Base-by-base conservation (phyloP, 2,888 invertebrate genomes). In the Epistrophe grossulariae region DNA sequence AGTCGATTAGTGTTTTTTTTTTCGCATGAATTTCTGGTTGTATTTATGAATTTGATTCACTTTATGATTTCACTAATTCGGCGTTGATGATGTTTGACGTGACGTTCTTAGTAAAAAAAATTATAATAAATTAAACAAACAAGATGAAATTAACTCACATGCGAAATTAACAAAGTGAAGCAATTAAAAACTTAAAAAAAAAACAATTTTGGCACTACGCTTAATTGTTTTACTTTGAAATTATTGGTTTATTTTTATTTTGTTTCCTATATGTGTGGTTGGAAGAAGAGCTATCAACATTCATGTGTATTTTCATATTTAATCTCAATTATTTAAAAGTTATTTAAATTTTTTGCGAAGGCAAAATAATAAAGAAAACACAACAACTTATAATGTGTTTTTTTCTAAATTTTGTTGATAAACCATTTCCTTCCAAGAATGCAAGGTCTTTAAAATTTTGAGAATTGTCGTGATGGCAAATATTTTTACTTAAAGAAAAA, bases 1-100 rank as follows among this genome's bases (percentile, higher is more conserved):
- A 84, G 84, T 80, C 55, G 40, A 11, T 64, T 19, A 5, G 2
- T 6, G 2, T 31, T 31, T 31, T 31, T 31, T n/a, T n/a, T n/a
- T n/a, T n/a, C n/a, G n/a, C n/a, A n/a, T n/a, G n/a, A n/a, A 64
- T 72, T 45, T 72, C 35, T n/a, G 8, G 28, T 50, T 60, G 17
- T 70, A 50, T 50, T 70, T 60, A 52, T 48, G 15, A 43, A n/a
- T 48, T 43, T 66, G 72, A 79, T 72, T n/a, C n/a, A n/a, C n/a
- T 11, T 52, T 15, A 38, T 72, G 66, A 57, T 57, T 70, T 78
- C 66, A 28, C 28, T 31, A 24, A 28, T 68, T 52, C 38, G 50
- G 43, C n/a, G 2, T 59, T 60, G 50, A 70, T 55, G 55, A 57
- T 55, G 35, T 59, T 35, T 10, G 28, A 55, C 55, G 31, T 35